Percentiles rank a stretch among this genome's conserved stretches.
Evolutionary conservation across 2,888 invertebrate genomes (phyloP).

Genomic region (Gymnoscelis rufifasciata): DNA sequence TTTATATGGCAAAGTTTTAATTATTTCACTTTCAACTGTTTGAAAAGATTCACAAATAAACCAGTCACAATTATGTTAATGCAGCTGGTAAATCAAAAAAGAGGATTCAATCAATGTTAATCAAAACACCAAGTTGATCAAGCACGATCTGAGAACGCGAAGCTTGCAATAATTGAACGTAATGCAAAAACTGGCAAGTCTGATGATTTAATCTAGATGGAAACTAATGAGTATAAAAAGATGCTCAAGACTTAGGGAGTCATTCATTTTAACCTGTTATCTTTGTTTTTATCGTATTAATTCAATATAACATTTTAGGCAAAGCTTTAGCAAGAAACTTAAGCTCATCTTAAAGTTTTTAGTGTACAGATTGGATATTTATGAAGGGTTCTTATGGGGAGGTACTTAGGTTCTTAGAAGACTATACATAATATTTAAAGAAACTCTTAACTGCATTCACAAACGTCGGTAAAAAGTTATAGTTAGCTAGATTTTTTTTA

Average conservation of each 20-base stretch:
- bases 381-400: no score
- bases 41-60: background rate
- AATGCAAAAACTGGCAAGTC: slow-evolving; percentile 33
- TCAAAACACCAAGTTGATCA: slow-evolving; percentile 25
- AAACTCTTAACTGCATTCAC: no score
- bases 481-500: no score
- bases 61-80: background rate
- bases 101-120: slow-evolving; percentile 18
- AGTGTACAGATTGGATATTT: no score
- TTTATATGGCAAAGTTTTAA: no score
- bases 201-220: slow-evolving; percentile 35
- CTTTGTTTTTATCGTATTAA: slow-evolving; percentile 7
- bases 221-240: slow-evolving; percentile 9
- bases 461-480: no score
- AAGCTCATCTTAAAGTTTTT: no score
- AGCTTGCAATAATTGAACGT: slow-evolving; percentile 26
- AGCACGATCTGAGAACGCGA: slow-evolving; percentile 49
- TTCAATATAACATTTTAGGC: no score
- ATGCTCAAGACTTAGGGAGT: slow-evolving; percentile 6
- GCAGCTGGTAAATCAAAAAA: slow-evolving; percentile 3
- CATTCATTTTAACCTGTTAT: slow-evolving; percentile 10
- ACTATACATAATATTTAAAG: no score
- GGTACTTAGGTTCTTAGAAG: no score
- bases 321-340: no score
- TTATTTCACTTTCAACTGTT: background rate